Evolutionary conservation across 2,888 invertebrate species (phyloP).

Genomic region (Cistogaster globosa): DNA sequence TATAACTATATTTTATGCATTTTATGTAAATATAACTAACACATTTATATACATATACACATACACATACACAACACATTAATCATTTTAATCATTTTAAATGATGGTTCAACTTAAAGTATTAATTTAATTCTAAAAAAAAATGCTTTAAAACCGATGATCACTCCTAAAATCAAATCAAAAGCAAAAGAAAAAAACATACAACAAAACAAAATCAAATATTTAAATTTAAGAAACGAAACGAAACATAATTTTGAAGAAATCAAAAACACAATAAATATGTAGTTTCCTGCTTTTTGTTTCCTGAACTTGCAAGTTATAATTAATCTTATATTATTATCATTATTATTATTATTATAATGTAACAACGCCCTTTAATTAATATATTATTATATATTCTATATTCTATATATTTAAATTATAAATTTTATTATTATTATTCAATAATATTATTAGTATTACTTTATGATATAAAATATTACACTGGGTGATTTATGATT

Average conservation of each 20-base stretch:
- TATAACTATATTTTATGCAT: conserved; percentile 62
- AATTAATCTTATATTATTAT: conserved; percentile 25
- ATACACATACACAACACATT: conserved; percentile 16
- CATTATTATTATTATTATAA: neutral
- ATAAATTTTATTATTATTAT: conserved; percentile 59
- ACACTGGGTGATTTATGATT: conserved; percentile 55
- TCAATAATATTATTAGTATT: conserved; percentile 49
- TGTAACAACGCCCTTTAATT: conserved; percentile 59
- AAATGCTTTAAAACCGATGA: conserved; percentile 43
- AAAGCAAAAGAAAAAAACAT: neutral
- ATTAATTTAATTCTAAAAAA: conserved; percentile 8
- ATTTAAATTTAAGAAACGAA: conserved; percentile 31
- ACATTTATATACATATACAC: conserved; percentile 25
- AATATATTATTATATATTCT: conserved; percentile 38
- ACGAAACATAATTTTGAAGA: neutral
- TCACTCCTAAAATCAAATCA: conserved; percentile 46
- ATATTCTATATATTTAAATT: conserved; percentile 22
- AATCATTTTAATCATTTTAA: conserved; percentile 28
- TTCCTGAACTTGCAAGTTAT: conserved; percentile 55
- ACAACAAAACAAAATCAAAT: neutral
- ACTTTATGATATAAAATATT: conserved; percentile 34
- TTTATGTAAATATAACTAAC: conserved; percentile 67
- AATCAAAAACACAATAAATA: conserved; percentile 11
- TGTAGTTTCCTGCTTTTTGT: conserved; percentile 52
- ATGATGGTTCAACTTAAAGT: conserved; percentile 39